Evolutionary conservation across 1,140 invertebrate genomes (phyloP).

Genomic region (Aphelenchoides avenae): DNA sequence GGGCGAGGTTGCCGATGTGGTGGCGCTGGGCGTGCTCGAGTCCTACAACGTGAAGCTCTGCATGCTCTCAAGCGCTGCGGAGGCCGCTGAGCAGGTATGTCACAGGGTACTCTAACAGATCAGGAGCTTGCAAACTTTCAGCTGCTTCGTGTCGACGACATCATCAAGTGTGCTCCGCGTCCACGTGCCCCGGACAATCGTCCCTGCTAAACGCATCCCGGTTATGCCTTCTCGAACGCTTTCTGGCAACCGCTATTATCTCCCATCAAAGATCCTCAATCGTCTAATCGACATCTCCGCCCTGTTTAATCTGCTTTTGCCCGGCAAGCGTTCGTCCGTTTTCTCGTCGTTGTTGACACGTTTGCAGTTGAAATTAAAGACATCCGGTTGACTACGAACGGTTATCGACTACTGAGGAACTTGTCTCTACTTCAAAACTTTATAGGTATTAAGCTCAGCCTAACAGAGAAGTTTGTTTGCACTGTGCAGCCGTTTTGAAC

Average conservation of each 20-base stretch:
- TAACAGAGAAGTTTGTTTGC: no score
- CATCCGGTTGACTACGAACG: not conserved
- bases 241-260: no score
- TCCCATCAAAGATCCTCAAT: not conserved
- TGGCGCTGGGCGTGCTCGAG: conserved; percentile 84
- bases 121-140: conserved; percentile 63
- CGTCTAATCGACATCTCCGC: not conserved
- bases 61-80: conserved; percentile 84
- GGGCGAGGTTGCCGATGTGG: conserved; percentile 70
- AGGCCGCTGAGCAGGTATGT: conserved; percentile 81
- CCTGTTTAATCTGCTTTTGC: no score
- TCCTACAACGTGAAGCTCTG: conserved; percentile 93
- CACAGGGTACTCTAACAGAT: not conserved
- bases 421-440: no score
- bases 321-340: no score
- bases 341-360: not conserved
- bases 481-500: no score
- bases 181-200: conserved; percentile 76
- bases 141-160: conserved; percentile 95
- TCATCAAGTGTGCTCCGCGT: conserved; percentile 87
- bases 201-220: conserved; percentile 57
- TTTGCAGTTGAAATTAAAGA: not conserved
- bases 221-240: no score
- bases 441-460: no score
- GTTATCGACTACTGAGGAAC: no score